Percentiles rank a stretch among this genome's conserved stretches.
Conservation (phyloP, 2,888 invertebrate species). For the Epinotia ramella region DNA sequence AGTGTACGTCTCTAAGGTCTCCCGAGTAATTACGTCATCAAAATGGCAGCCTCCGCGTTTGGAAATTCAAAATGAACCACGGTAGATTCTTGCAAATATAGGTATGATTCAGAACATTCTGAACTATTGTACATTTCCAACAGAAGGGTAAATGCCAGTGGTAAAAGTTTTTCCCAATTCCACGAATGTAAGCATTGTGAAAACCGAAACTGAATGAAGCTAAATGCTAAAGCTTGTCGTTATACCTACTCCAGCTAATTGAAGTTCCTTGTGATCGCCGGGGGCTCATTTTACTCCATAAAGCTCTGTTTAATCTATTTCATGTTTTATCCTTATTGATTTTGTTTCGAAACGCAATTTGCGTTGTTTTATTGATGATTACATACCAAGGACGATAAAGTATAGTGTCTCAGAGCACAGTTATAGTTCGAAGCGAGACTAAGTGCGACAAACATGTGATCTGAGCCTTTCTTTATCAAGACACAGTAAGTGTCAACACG, state of each 20-base stretch:
- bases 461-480: too few species aligned
- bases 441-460: not conserved
- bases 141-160: not conserved
- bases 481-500: too few species aligned
- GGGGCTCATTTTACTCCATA: constrained; percentile 13
- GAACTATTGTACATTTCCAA: not conserved
- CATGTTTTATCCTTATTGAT: constrained; percentile 21
- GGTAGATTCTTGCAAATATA: not conserved
- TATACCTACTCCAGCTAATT: constrained; percentile 21
- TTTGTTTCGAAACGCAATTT: constrained; percentile 17
- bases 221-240: constrained; percentile 10
- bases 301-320: constrained; percentile 19
- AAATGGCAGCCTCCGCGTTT: too few species aligned
- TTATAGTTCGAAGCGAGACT: not conserved
- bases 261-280: constrained; percentile 15
- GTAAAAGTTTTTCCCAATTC: not conserved
- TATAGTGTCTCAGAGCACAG: not conserved
- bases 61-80: too few species aligned
- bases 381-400: not conserved
- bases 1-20: too few species aligned
- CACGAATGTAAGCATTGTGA: not conserved
- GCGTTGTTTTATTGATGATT: not conserved
- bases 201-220: constrained; percentile 1
- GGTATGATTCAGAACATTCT: not conserved
- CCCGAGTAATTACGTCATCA: too few species aligned